Conservation (phyloP, 2,113 vertebrate genomes). For the Regulus satrapa region DNA sequence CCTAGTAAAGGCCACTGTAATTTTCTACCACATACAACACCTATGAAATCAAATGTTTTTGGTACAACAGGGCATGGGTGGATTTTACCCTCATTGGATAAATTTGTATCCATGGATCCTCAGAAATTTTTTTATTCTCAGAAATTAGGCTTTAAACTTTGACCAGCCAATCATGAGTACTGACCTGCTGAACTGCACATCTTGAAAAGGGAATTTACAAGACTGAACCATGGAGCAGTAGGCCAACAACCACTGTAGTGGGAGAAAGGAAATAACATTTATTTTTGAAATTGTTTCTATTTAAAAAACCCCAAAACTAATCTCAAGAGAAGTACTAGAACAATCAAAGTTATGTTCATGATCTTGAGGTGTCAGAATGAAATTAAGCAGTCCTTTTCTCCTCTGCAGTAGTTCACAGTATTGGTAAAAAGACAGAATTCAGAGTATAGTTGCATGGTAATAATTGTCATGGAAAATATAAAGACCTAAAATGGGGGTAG, state of each 20-base stretch:
- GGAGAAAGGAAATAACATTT: neutral
- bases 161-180: neutral
- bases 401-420: neutral
- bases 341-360: neutral
- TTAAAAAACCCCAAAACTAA: neutral
- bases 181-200: neutral
- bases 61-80: neutral
- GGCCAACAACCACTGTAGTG: neutral
- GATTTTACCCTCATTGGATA: neutral
- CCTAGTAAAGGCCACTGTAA: neutral
- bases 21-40: neutral
- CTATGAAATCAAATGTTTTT: neutral
- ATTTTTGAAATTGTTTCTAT: neutral
- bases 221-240: neutral
- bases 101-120: neutral
- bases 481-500: fast-evolving
- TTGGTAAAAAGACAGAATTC: neutral
- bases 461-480: neutral
- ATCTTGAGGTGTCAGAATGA: neutral
- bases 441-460: neutral
- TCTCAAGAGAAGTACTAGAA: neutral
- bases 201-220: neutral
- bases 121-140: neutral
- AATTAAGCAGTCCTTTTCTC: neutral
- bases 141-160: neutral